Evolutionary conservation across 1,140 invertebrate genomes (phyloP).

Genomic region (Limonius californicus): DNA sequence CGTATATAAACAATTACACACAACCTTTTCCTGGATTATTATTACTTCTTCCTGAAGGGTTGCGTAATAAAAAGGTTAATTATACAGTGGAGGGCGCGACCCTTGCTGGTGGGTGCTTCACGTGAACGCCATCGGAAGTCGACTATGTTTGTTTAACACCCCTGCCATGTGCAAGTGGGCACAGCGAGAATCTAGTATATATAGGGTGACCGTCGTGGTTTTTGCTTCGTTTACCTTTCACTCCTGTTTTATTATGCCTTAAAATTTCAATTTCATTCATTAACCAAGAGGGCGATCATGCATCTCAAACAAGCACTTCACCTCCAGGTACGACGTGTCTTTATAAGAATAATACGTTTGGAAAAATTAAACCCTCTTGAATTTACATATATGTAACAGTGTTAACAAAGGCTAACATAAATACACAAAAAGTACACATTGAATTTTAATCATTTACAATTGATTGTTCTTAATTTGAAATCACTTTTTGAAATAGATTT

Average conservation of each 20-base stretch:
- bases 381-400: too few species aligned
- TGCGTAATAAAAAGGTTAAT: slow-evolving; percentile 38
- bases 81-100: slow-evolving; percentile 31
- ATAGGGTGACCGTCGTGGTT: slow-evolving; percentile 12
- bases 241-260: slow-evolving; percentile 4
- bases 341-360: not conserved
- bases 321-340: not conserved
- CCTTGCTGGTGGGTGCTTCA: slow-evolving; percentile 17
- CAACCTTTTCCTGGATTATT: slow-evolving; percentile 35
- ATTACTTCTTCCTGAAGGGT: slow-evolving; percentile 37
- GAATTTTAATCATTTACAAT: too few species aligned
- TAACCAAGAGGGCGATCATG: slow-evolving; percentile 2
- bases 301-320: not conserved
- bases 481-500: too few species aligned
- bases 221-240: slow-evolving; percentile 11
- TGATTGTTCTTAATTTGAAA: too few species aligned
- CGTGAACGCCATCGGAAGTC: slow-evolving; percentile 30
- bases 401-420: too few species aligned
- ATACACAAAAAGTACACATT: too few species aligned
- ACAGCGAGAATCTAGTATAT: not conserved
- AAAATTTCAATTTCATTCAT: slow-evolving; percentile 8
- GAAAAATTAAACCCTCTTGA: too few species aligned
- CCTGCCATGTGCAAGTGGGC: slow-evolving; percentile 16
- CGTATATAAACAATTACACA: slow-evolving; percentile 35
- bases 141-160: slow-evolving; percentile 30